Evolutionary conservation across 2,888 invertebrate species (phyloP), one percentile per base, ranked within the genome.

Genomic region (Macaria liturata): DNA sequence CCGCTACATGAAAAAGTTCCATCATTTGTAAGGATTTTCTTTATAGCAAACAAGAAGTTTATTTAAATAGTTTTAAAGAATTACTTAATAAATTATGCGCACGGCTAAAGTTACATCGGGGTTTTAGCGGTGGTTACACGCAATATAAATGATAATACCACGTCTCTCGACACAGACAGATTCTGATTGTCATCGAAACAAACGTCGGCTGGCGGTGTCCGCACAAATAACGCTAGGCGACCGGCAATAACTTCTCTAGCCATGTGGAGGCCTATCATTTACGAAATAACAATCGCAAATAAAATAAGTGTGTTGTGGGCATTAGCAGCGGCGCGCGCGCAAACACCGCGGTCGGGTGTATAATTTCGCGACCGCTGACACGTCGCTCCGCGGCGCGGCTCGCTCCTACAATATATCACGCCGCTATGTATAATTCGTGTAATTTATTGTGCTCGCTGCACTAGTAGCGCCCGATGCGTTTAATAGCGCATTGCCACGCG

Each of bases 401-500:
- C 83, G 74, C 81, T 83, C 78, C 83, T 75, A 82, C 88, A 86
- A 88, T 91, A 91, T 91, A 91, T 91, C 90, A 91, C 89, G 76
- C 78, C 76, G 76, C 81, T 78, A 79, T 80, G 85, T 89, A 87
- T 91, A 91, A 91, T 91, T 91, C 89, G 88, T 85, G 80, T 91
- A 84, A 91, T 91, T 91, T 91, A 91, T 90, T 80, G 84, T 72
- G 68, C 75, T 76, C 75, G 71, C 73, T 75, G 71, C 75, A 84
- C 83, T 89, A 85, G 90, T 88, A 89, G 88, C 87, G 70, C 44
- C 72, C 79, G 77, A 77, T 80, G 70, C 76, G 70, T 76, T 85
- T 91, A 89, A 91, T 91, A 88, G 90, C 82, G 71, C 72, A 74
- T 81, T 84, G 86, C 91, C 91, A 91, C 91, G 91, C 91, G 90